Percentiles rank a stretch among this genome's conserved stretches.
Conservation (phyloP, 2,888 invertebrate species). For the Agriotes lineatus region DNA sequence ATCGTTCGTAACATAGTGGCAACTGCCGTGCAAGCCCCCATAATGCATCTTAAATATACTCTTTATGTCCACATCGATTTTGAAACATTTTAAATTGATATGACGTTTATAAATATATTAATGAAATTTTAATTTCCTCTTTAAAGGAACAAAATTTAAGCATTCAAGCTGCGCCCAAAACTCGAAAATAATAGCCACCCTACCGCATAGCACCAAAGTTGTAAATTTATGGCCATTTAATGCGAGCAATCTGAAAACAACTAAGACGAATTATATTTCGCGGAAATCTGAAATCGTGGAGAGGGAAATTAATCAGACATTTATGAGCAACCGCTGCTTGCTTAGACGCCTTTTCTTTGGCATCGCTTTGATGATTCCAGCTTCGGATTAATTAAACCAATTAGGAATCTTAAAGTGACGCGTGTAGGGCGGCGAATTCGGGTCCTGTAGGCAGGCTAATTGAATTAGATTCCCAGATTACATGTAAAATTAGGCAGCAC, state of each 20-base stretch:
- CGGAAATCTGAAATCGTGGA: neutral
- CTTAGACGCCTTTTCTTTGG: neutral
- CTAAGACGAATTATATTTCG: neutral
- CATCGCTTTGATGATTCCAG: slow-evolving; percentile 8
- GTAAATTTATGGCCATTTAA: neutral
- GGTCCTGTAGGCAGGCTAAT: neutral
- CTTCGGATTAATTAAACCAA: slow-evolving; percentile 11
- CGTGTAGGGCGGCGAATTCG: neutral
- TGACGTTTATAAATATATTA: too few relatives aligned
- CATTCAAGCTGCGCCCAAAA: too few relatives aligned
- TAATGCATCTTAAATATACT: too few relatives aligned
- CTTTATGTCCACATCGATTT: too few relatives aligned
- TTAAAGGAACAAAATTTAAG: too few relatives aligned
- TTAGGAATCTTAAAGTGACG: slow-evolving; percentile 16
- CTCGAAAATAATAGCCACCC: too few relatives aligned
- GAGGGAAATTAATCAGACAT: slow-evolving; percentile 7
- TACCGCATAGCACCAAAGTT: too few relatives aligned
- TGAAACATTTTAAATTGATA: too few relatives aligned
- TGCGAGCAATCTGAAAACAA: neutral
- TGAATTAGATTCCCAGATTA: slow-evolving; percentile 4
- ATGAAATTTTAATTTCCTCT: too few relatives aligned
- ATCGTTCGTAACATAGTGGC: too few relatives aligned
- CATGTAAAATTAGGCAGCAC: neutral
- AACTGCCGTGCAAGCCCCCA: too few relatives aligned
- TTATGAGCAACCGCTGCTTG: slow-evolving; percentile 8